Evolutionary conservation across 2,113 vertebrate genomes (phyloP), one percentile per base, ranked within the genome.

Genomic region (Montifringilla adamsi): DNA sequence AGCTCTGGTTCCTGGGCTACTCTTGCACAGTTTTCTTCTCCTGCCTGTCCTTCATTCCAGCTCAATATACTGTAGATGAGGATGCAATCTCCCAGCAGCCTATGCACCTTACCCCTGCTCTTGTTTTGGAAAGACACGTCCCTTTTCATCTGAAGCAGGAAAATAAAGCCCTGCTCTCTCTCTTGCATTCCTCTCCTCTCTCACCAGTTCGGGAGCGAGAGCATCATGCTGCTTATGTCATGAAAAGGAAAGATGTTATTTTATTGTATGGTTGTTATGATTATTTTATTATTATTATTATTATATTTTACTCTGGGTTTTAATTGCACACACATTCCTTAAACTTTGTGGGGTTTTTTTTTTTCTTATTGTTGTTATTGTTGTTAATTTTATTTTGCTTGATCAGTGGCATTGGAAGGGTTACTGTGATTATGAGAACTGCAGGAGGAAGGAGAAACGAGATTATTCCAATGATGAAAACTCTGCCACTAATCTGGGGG

Each of bases 241-340:
- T 91, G 90, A 79, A 96, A 94, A 97, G 90, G 91, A 97, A 97
- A 93, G 88, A 96, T 95, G 56, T 97, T 96, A 95, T 95, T 95
- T 87, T 98, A 93, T 96, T 93, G 75, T 96, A 90, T 84, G 89
- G 89, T 89, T 85, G 46, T 90, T 94, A 82, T 60, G 60, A 95
- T 91, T 97, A 90, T 94, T 46, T 96, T 97, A 95, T 94, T 95
- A 62, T 96, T 96, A 92, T 97, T 95, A 85, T 96, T 92, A 97
- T 96, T 93, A 39, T 97, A 95, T 96, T 97, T 97, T 97, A 97
- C 94, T 97, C 93, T 96, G 95, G 92, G 84, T 97, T 97, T 97
- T 95, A 96, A 97, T 96, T 97, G 97, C 94, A 97, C 97, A 97
- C 22, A 31, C 97, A 97, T 97, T 98, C 97, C 96, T 95, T 97